Evolutionary conservation across 2,113 vertebrate genomes (phyloP), one percentile per base, ranked within the genome.

Genomic region (Suricata suricatta): DNA sequence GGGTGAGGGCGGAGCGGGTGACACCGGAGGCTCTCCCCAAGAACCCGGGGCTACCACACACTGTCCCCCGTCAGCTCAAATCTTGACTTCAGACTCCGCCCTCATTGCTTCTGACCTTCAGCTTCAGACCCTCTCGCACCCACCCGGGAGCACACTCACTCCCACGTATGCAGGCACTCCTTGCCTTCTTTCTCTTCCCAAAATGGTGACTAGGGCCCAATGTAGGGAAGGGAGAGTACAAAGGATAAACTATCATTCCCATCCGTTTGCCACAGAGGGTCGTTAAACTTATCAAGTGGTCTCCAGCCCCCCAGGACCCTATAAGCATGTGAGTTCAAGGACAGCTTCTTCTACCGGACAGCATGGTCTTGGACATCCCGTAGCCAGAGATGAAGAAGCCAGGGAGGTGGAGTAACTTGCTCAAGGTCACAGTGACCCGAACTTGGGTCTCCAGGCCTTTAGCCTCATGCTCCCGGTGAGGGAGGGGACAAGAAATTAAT

Each of bases 161-260:
- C 71, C 63, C 66, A 19, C 1, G 0, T 11, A 10, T 0, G 7
- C 17, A 47, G 2, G n/a, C 35, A 19, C 5, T 3, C 29, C 47
- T n/a, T 13, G n/a, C 44, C 38, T 14, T 38, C 38, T 33, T 76
- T 47, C 38, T 81, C 17, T 47, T 54, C 72, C 23, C 8, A 11
- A 66, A 41, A 68, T 27, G 47, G 38, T 10, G 4, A 64, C 10
- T 38, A 35, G 38, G 47, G 52, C 29, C 31, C 27, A 25, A 2
- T 68, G 92, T 35, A 90, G 10, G 50, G 50, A 76, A 81, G 15
- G 41, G 41, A 87, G 7, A 84, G 64, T 60, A 35, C 38, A 41
- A 47, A 90, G 50, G 35, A 64, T 50, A 80, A 47, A 38, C 9
- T 6, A 74, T 54, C 33, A 44, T 81, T 64, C 77, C 47, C 31